Base-by-base conservation (phyloP, 2,888 invertebrate species). In the Pollenia griseotomentosa region DNA sequence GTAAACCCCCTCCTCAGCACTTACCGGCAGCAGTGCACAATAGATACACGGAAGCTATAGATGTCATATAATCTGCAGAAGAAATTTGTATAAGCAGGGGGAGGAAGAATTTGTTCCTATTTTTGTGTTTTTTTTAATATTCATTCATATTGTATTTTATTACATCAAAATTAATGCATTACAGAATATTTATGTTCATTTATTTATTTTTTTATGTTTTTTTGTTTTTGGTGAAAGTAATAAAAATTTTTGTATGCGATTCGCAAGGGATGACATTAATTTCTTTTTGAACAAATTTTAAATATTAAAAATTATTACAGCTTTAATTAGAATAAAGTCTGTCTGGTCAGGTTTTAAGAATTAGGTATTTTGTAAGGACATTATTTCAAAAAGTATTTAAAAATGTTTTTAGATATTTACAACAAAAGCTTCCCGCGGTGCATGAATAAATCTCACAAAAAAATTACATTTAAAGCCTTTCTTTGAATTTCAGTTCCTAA, bases 91-190 rank as follows among this genome's bases (percentile, higher is more conserved):
- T 10, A 12, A 33, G 61, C 55, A 48, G 19, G 8, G n/a, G 70
- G 48, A 75, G 78, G 63, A 83, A 40, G 81, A 70, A 61, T 75
- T 84, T 85, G 48, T 70, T 77, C 11, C 44, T n/a, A 65, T 59
- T 70, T 33, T 61, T 51, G 23, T 59, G 12, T 55, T 42, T 63
- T 48, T 19, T 66, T 71, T 33, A 79, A 85, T 83, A 83, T 85
- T 83, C 55, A 85, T 88, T 85, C 83, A 83, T 79, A 65, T 81
- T 82, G 53, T 80, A 63, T 86, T 80, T 63, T 70, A 65, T 82
- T 82, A 71, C 44, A 82, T 82, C 73, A 78, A 82, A 87, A 82
- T 82, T 73, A 81, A 84, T 83, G 83, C 65, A 86, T 83, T 80
- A 40, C 63, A 61, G 75, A 77, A 87, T 77, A 87, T 77, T 81